Base-by-base conservation (phyloP, 2,888 invertebrate species). In the Polydesmus complanatus region DNA sequence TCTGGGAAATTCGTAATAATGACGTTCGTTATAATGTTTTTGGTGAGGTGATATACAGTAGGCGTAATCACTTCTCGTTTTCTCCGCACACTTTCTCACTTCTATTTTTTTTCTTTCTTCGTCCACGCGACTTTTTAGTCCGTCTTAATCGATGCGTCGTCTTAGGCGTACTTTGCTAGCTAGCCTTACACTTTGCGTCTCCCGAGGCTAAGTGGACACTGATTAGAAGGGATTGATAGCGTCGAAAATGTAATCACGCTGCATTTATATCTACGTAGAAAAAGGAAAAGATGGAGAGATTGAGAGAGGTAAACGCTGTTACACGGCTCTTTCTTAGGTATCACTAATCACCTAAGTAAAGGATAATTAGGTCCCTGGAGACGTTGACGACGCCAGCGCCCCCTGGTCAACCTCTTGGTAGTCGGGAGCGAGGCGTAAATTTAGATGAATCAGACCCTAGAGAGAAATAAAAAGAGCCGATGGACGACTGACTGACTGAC, bases 341-440 rank as follows among this genome's bases (percentile, higher is more conserved):
- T 58, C 53, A 50, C 58, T 58, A 58, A 58, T 58, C 58, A 58
- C 58, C 58, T 52, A 58, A 58, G 58, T 58, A 58, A 58, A 53
- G 52, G 51, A 58, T 58, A 58, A 58, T 58, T 58, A 58, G 52
- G 26, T 58, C 58, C 52, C 58, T 27, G 21, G 58, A 58, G 58
- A 58, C 14, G 5, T 37, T 14, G 14, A 37, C 37, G 14, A 5
- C n/a, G n/a, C n/a, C n/a, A n/a, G n/a, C n/a, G n/a, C n/a, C n/a
- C n/a, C n/a, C n/a, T n/a, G n/a, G n/a, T n/a, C n/a, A n/a, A n/a
- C n/a, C n/a, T n/a, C n/a, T n/a, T n/a, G n/a, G n/a, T n/a, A n/a
- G n/a, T 49, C 27, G 58, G 27, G 58, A 52, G 49, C 52, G 27
- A 23, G 27, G 58, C 58, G 58, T 58, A 58, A 58, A 58, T 58